A percentile compares a stretch with the other conserved stretches of the same genome.
These are phyloP conservation scores for Pseudomyrmex dendroicus DNA, from an alignment of 1,140 invertebrate genomes.

Conservation along the genomic window DNA sequence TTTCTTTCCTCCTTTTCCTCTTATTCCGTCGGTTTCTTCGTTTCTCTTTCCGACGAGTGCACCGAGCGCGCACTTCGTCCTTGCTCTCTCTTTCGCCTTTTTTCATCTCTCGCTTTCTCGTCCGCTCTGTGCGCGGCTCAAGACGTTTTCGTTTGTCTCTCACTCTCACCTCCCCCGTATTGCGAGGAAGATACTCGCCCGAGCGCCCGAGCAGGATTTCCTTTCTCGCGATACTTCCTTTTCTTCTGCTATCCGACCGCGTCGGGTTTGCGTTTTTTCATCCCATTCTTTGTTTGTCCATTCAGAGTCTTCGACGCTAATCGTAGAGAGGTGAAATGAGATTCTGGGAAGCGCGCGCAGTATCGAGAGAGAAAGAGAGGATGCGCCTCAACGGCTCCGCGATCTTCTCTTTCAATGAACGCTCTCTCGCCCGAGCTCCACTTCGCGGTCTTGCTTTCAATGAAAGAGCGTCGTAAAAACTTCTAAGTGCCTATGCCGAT, in stretches of 20 bases:
- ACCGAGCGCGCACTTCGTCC: neutral
- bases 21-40: neutral
- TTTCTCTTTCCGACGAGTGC: neutral
- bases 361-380: neutral
- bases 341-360: slow-evolving; percentile 34
- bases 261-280: slow-evolving; percentile 11
- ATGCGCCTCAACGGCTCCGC: slow-evolving; percentile 49
- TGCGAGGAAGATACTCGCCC: slow-evolving; percentile 12
- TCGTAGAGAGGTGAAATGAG: slow-evolving; percentile 62
- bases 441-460: slow-evolving; percentile 75
- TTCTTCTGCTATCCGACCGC: slow-evolving; percentile 24
- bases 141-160: slow-evolving; percentile 53
- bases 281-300: slow-evolving; percentile 44
- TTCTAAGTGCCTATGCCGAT: slow-evolving; percentile 74
- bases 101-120: slow-evolving; percentile 46
- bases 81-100: neutral
- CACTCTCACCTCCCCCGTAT: neutral
- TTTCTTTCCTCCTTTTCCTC: slow-evolving; percentile 39
- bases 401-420: slow-evolving; percentile 74
- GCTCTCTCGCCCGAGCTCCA: slow-evolving; percentile 44
- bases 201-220: slow-evolving; percentile 18
- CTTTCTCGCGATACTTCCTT: slow-evolving; percentile 21
- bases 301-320: slow-evolving; percentile 55
- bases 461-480: slow-evolving; percentile 77
- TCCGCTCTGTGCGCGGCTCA: slow-evolving; percentile 18